Evolutionary conservation across 2,113 vertebrate species (phyloP), one percentile per base, ranked within the genome.

Genomic region (Romanogobio albipinnatus): DNA sequence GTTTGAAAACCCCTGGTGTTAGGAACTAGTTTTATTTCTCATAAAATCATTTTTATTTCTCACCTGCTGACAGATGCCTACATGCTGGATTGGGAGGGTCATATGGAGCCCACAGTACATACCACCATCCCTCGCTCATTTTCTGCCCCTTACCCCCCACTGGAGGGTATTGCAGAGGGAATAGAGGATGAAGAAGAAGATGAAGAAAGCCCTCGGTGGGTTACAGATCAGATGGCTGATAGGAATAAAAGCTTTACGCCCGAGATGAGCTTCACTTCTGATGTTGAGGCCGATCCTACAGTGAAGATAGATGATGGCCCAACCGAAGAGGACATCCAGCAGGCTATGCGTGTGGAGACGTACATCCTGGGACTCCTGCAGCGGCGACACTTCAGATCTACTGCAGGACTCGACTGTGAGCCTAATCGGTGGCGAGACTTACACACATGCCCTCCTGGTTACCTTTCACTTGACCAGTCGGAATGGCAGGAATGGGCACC

Each of bases 361-460:
- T 97, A 97, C 91, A 98, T 98, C 90, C 90, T 96, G 1, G 92
- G 91, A 86, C 96, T 98, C 17, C 90, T 98, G 81, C 95, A 96
- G 85, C 95, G 95, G 5, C 91, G 95, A 36, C 92, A 94, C 81
- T 90, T 94, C 19, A 4, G 74, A 93, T 95, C 83, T 95, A 95
- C 43, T 95, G 92, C 36, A 90, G 88, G 87, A 90, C 92, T 0
- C 93, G 94, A 61, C 88, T 90, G 81, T 66, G 89, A 68, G 92
- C 87, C 85, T 19, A 22, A 87, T 85, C 79, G 71, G 66, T 87
- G 84, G 89, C 78, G 56, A 39, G 81, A 77, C 9, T 79, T 64
- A 22, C 33, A 77, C 45, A 24, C 6, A 15, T 82, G 82, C 71
- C 61, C 76, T 5, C 29, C 47, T 2, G 53, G 53, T 26, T 86